Conservation (phyloP, 2,888 invertebrate genomes). For the Ceraclea dissimilis region DNA sequence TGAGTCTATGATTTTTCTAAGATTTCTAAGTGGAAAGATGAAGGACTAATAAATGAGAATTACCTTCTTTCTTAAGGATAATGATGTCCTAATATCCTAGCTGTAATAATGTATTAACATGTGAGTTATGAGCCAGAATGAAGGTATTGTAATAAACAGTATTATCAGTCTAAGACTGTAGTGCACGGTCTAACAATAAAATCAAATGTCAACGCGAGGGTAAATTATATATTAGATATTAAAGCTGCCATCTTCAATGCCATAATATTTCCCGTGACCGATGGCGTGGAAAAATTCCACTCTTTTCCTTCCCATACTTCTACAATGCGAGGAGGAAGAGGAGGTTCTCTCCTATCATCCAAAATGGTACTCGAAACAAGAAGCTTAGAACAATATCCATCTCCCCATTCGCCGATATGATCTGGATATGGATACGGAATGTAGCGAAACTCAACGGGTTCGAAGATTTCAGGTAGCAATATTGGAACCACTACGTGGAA, state of each 20-base stretch:
- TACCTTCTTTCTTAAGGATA: too few species aligned
- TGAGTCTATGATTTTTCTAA: too few species aligned
- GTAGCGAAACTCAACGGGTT: neutral
- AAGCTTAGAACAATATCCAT: slow-evolving; percentile 24
- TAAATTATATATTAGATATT: neutral
- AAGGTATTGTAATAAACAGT: too few species aligned
- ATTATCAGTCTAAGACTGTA: too few species aligned
- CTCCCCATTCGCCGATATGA: slow-evolving; percentile 20
- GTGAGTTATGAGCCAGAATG: too few species aligned
- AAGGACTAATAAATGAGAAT: too few species aligned
- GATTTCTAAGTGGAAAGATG: too few species aligned
- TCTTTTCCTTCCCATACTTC: slow-evolving; percentile 10
- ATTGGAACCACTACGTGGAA: neutral
- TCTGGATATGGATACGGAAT: slow-evolving; percentile 8
- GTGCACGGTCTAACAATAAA: too few species aligned
- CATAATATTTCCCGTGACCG: slow-evolving; percentile 18
- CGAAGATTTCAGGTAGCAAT: neutral
- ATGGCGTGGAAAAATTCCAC: slow-evolving; percentile 20
- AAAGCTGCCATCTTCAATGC: slow-evolving; percentile 19
- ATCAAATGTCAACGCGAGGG: too few species aligned
- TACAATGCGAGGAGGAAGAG: neutral
- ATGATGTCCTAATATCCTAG: too few species aligned
- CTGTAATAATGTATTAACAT: neutral
- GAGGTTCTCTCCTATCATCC: slow-evolving; percentile 22
- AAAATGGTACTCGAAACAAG: slow-evolving; percentile 26